phyloP scores from a whole-genome alignment of 2,888 invertebrate genomes.

The Eupithecia insigniata region DNA sequence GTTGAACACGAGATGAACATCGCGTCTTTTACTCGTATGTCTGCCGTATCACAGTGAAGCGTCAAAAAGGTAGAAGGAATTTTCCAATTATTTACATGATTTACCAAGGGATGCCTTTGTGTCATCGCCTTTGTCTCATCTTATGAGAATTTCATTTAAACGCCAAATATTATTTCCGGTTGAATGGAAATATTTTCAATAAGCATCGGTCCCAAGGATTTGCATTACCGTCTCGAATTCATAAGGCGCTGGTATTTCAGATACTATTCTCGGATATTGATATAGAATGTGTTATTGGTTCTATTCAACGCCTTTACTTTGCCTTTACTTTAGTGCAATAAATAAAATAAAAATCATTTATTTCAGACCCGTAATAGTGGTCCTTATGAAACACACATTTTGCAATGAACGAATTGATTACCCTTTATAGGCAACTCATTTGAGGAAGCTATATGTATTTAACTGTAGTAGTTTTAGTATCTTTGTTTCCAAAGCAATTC shows the following conservation, averaged over 20 bases:
- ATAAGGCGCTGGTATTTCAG: constrained; percentile 47
- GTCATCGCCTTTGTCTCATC: constrained; percentile 59
- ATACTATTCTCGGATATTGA: constrained; percentile 17
- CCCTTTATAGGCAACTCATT: neutral
- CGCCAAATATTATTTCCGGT: constrained; percentile 72
- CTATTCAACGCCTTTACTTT: neutral
- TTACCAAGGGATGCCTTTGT: constrained; percentile 51
- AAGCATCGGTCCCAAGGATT: constrained; percentile 60
- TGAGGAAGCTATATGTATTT: too few relatives aligned
- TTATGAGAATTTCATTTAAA: constrained; percentile 70
- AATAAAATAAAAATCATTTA: too few relatives aligned
- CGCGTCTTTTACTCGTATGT: constrained; percentile 45
- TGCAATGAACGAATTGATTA: neutral
- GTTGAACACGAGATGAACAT: constrained; percentile 39
- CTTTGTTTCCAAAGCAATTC: neutral
- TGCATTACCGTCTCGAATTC: constrained; percentile 56
- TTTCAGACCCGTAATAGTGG: too few relatives aligned
- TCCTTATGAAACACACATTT: too few relatives aligned
- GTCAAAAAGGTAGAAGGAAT: constrained; percentile 45
- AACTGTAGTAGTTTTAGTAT: neutral
- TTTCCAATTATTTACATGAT: constrained; percentile 63
- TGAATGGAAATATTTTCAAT: constrained; percentile 77
- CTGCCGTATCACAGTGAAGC: constrained; percentile 40
- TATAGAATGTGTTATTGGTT: constrained; percentile 13
- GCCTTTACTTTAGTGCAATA: neutral